Evolutionary conservation across 2,888 invertebrate genomes (phyloP).

Genomic region (Cabera pusaria): DNA sequence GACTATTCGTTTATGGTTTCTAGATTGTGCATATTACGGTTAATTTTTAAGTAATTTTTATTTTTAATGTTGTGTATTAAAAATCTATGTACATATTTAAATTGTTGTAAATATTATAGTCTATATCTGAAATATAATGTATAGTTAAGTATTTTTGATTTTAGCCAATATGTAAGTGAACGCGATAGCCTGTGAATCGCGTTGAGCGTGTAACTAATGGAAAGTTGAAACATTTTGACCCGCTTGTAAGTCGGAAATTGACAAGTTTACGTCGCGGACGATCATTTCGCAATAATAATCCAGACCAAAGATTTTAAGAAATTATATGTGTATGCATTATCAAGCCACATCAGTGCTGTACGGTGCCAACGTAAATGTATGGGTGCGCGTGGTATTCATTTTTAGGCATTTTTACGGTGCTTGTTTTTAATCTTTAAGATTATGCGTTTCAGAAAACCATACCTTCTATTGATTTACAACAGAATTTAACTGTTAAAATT

Average conservation of each 20-base stretch:
- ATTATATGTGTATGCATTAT: conserved; percentile 52
- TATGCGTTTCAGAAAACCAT: conserved; percentile 27
- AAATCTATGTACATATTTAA: conserved; percentile 73
- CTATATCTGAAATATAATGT: conserved; percentile 57
- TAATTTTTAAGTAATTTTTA: conserved; percentile 59
- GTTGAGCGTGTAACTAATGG: conserved; percentile 1
- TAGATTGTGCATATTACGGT: conserved; percentile 31
- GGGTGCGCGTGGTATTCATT: conserved; percentile 35
- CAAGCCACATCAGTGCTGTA: conserved; percentile 53
- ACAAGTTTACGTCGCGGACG: conserved; percentile 35
- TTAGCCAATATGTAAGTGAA: conserved; percentile 28
- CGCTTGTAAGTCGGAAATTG: conserved; percentile 30
- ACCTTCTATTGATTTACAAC: conserved; percentile 21
- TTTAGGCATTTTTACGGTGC: conserved; percentile 40
- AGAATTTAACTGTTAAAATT: conserved; percentile 23
- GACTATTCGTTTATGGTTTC: conserved; percentile 37
- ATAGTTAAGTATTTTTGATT: conserved; percentile 35
- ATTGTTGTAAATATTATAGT: conserved; percentile 80
- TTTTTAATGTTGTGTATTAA: conserved; percentile 68
- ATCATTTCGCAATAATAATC: conserved; percentile 58
- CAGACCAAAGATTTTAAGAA: conserved; percentile 71
- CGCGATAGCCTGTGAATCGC: too few relatives aligned
- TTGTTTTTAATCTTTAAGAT: conserved; percentile 45
- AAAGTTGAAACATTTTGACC: conserved; percentile 18
- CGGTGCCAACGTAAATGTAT: conserved; percentile 59